A percentile compares a stretch with the other conserved stretches of the same genome.
These are phyloP conservation scores for Brachionus koreanus DNA, from an alignment of 1,140 invertebrate species.

Conservation along the genomic window DNA sequence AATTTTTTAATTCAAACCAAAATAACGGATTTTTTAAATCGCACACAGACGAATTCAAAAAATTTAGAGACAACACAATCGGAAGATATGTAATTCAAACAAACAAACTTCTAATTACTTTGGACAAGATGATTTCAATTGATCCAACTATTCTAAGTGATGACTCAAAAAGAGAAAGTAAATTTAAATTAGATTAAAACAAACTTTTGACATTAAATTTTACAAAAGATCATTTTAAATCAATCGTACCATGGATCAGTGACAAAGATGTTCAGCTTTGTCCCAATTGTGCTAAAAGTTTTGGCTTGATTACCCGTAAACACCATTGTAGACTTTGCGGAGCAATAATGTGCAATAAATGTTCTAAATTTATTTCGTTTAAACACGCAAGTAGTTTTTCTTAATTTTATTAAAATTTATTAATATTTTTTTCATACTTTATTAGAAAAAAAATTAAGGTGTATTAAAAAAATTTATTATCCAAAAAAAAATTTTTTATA, in stretches of 20 bases:
- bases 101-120: constrained; percentile 85
- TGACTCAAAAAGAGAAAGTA: constrained; percentile 36
- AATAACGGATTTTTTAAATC: constrained; percentile 7
- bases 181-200: constrained; percentile 71
- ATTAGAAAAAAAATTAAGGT: too few relatives aligned
- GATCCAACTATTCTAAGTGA: constrained; percentile 57
- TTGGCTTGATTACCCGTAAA: constrained; percentile 78
- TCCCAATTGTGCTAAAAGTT: constrained; percentile 80
- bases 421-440: background rate
- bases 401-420: constrained; percentile 47
- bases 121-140: constrained; percentile 77
- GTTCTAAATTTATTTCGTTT: constrained; percentile 80
- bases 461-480: too few relatives aligned
- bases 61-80: constrained; percentile 68
- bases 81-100: constrained; percentile 87
- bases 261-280: constrained; percentile 83
- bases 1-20: constrained; percentile 29
- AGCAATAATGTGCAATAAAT: constrained; percentile 86
- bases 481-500: too few relatives aligned
- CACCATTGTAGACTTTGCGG: constrained; percentile 96
- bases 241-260: constrained; percentile 85
- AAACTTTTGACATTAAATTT: constrained; percentile 61
- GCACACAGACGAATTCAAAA: constrained; percentile 75
- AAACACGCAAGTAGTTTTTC: constrained; percentile 72
- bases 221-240: constrained; percentile 66